phyloP scores from a whole-genome alignment of 2,113 vertebrate species.

The Alaudala cheleensis region DNA sequence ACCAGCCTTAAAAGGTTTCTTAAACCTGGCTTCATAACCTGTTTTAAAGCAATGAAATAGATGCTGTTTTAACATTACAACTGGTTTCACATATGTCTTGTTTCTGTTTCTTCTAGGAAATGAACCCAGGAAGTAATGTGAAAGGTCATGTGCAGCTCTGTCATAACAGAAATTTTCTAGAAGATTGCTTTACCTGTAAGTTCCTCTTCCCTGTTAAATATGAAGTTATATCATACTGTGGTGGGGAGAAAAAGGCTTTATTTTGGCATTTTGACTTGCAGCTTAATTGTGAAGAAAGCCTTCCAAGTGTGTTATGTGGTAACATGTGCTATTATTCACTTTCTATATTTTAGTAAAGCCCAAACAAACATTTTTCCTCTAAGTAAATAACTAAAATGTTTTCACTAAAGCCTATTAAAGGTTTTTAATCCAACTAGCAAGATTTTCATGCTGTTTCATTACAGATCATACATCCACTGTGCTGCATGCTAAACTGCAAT shows the following conservation, averaged over 20 bases:
- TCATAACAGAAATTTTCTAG: constrained; percentile 32
- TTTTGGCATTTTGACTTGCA: constrained; percentile 3
- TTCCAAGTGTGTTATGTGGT: neutral
- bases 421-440: neutral
- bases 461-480: neutral
- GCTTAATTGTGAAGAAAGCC: neutral
- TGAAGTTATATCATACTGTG: neutral
- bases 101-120: constrained; percentile 68
- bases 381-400: neutral
- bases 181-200: constrained; percentile 67
- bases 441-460: neutral
- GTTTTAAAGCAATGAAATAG: neutral
- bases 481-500: neutral
- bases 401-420: neutral
- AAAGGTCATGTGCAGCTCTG: neutral
- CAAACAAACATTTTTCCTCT: neutral
- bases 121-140: constrained; percentile 42
- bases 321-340: neutral
- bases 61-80: neutral
- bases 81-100: neutral
- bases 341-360: neutral
- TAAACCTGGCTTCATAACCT: neutral
- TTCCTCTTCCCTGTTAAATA: constrained; percentile 32
- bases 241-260: neutral
- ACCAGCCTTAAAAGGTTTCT: neutral